Percentiles rank a stretch among this genome's conserved stretches.
These are phyloP conservation scores for Pholis gunnellus DNA, from an alignment of 2,113 vertebrate species.

Conservation along the genomic window DNA sequence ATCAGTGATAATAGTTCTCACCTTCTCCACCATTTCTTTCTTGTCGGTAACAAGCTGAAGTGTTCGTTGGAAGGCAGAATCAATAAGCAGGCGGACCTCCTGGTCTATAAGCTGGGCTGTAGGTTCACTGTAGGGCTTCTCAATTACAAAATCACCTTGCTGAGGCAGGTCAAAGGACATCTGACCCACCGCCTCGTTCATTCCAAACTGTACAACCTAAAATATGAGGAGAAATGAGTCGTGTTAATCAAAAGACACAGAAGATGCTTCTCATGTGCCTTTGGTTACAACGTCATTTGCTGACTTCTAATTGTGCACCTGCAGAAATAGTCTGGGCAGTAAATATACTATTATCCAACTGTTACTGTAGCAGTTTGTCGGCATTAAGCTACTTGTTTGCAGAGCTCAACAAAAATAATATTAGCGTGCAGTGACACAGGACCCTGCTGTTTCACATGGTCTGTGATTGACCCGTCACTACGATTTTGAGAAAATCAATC, in stretches of 20 bases:
- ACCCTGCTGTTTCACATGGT: not conserved
- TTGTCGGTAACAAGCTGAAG: conserved; percentile 85
- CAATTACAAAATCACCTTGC: conserved; percentile 88
- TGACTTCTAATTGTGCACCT: not conserved
- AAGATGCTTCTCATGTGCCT: not conserved
- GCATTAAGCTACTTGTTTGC: not conserved
- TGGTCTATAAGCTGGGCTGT: conserved; percentile 84
- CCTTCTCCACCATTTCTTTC: conserved; percentile 94
- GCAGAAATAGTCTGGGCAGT: not conserved
- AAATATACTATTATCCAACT: not conserved
- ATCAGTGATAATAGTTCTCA: conserved; percentile 61
- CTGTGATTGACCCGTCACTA: not conserved
- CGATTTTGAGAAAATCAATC: not conserved
- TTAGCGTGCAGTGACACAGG: not conserved
- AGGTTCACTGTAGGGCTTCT: conserved; percentile 93
- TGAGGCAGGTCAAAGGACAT: conserved; percentile 94
- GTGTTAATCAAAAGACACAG: not conserved
- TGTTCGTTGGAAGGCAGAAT: conserved; percentile 80
- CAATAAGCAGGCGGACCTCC: conserved; percentile 83
- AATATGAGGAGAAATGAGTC: conserved; percentile 5
- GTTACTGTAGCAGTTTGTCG: not conserved
- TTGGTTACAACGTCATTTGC: not conserved
- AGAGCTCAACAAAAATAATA: not conserved
- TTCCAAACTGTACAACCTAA: conserved; percentile 95
- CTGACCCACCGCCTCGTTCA: conserved; percentile 95